Percentiles rank a stretch among this genome's conserved stretches.
Evolutionary conservation across 2,113 vertebrate species (phyloP).

Genomic region (Larimichthys crocea): DNA sequence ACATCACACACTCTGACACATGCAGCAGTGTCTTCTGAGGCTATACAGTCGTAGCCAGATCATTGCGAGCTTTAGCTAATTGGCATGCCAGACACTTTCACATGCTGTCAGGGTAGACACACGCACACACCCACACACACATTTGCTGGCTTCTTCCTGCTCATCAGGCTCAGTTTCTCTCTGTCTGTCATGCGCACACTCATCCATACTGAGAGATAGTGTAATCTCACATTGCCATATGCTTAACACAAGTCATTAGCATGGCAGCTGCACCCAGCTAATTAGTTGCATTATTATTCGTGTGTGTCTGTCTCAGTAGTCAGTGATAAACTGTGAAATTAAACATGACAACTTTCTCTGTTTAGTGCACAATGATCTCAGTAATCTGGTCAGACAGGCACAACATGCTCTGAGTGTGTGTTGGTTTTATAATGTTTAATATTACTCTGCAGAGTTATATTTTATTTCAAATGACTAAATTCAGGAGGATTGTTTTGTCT

Average conservation of each 20-base stretch:
- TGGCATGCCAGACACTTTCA: constrained; percentile 68
- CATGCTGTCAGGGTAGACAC: constrained; percentile 41
- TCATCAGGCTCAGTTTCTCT: constrained; percentile 34
- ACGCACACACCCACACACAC: constrained; percentile 15
- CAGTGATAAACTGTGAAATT: constrained; percentile 70
- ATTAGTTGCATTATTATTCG: constrained; percentile 69
- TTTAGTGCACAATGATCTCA: constrained; percentile 31
- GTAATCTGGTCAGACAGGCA: constrained; percentile 50
- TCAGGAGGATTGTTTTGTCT: not conserved
- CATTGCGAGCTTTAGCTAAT: constrained; percentile 56
- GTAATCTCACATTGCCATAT: constrained; percentile 68
- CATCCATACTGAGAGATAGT: constrained; percentile 52
- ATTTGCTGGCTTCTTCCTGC: not conserved
- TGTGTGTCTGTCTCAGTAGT: constrained; percentile 49
- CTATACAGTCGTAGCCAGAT: constrained; percentile 52
- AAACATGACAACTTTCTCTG: constrained; percentile 60
- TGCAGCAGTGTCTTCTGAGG: constrained; percentile 47
- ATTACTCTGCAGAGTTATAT: not conserved
- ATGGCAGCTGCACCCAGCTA: constrained; percentile 67
- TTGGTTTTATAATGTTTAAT: not conserved
- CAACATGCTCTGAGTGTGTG: not conserved
- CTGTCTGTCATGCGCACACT: constrained; percentile 43
- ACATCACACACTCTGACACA: constrained; percentile 55
- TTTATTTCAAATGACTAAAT: constrained; percentile 31
- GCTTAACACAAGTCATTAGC: constrained; percentile 69